phyloP scores from a whole-genome alignment of 2,888 invertebrate genomes.

The Ophion costatus region DNA sequence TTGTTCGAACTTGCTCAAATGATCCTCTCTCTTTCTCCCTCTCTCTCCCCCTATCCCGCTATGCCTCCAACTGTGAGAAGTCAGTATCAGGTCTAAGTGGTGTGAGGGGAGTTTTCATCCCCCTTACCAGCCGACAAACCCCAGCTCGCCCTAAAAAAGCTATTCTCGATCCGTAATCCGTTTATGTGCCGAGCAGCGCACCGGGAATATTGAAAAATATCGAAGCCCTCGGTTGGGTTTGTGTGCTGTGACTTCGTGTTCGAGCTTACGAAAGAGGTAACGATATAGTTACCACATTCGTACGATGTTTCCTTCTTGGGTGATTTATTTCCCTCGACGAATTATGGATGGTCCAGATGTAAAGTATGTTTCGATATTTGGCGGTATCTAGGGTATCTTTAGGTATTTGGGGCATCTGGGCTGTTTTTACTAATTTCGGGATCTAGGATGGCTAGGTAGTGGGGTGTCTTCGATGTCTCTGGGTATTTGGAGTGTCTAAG shows the following conservation, averaged over 20 bases:
- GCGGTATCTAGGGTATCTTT: too few species aligned
- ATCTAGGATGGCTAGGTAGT: too few species aligned
- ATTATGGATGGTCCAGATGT: too few species aligned
- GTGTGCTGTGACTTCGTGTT: not conserved
- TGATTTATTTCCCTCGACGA: too few species aligned
- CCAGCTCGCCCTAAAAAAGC: constrained; percentile 75
- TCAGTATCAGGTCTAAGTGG: constrained; percentile 10
- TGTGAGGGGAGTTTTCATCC: constrained; percentile 39
- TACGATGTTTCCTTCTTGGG: too few species aligned
- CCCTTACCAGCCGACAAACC: constrained; percentile 54
- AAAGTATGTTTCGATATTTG: too few species aligned
- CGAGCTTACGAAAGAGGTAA: not conserved
- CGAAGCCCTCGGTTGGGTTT: constrained; percentile 29
- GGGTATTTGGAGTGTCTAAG: too few species aligned
- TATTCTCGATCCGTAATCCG: constrained; percentile 78
- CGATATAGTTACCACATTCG: not conserved
- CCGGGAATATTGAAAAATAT: constrained; percentile 79
- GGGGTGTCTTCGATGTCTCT: too few species aligned
- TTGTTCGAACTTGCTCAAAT: constrained; percentile 75
- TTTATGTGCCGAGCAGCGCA: constrained; percentile 76
- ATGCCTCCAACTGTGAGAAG: constrained; percentile 56
- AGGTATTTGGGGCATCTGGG: too few species aligned
- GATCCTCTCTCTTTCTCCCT: constrained; percentile 69
- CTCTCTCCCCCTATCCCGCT: constrained; percentile 2
- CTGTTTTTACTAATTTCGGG: too few species aligned